These are phyloP conservation scores for Upupa epops DNA, from an alignment of 2,113 vertebrate genomes.

Conservation along the genomic window DNA sequence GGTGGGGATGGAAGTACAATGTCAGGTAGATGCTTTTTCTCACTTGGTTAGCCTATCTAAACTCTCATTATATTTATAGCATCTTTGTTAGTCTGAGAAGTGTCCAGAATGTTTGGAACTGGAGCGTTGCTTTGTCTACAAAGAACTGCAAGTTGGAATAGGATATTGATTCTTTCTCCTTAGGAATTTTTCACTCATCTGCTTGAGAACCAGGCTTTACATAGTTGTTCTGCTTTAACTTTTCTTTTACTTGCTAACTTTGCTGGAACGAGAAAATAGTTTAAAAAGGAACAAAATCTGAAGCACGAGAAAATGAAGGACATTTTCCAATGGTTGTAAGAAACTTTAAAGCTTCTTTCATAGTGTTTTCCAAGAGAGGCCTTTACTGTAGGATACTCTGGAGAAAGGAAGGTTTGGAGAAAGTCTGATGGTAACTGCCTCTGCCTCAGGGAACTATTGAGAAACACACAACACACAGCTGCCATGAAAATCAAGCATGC, in stretches of 20 bases:
- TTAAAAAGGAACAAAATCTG: neutral
- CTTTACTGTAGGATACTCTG: neutral
- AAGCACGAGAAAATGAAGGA: neutral
- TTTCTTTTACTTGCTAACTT: neutral
- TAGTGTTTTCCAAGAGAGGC: neutral
- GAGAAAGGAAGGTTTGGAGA: neutral
- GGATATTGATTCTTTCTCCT: neutral
- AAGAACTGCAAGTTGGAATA: neutral
- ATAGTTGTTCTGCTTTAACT: neutral
- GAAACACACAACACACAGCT: neutral
- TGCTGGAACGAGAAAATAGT: neutral
- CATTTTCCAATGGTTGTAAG: neutral
- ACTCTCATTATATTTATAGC: neutral
- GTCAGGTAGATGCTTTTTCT: neutral
- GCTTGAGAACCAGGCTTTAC: neutral
- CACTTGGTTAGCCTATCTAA: neutral
- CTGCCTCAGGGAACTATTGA: neutral
- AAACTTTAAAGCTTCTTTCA: neutral
- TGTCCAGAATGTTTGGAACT: neutral
- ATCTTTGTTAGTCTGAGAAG: neutral
- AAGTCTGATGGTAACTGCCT: neutral
- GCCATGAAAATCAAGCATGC: neutral
- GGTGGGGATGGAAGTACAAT: neutral
- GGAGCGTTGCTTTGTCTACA: neutral
- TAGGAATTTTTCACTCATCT: neutral